Base-by-base conservation (phyloP, 2,888 invertebrate genomes). In the Nomada hirtipes region DNA sequence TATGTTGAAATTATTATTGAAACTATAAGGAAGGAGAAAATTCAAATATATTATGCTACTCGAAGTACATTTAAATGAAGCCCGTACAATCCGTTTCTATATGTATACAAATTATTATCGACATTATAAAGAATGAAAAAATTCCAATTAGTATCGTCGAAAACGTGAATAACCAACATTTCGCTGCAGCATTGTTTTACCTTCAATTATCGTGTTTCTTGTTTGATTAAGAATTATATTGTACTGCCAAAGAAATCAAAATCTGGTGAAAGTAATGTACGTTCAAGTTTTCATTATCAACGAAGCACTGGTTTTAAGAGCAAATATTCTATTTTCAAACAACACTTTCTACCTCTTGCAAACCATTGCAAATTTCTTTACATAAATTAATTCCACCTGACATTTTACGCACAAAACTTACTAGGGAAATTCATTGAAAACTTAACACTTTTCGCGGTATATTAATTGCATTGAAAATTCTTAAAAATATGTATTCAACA, bases 251-350 rank as follows among this genome's bases (percentile, higher is more conserved):
- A n/a, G 53, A 68, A 36, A 20, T 68, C 10, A 23, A 20, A 42
- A 23, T 15, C 67, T 65, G 15, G 73, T 73, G 73, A 73, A 73
- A 65, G 67, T 50, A 13, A 13, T 47, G 11, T 36, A 11, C 44
- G 15, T 50, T n/a, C 23, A 11, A 59, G 67, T 67, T 67, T 50
- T 13, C 36, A 50, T 67, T 13, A 26, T 44, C 11, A 47, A n/a
- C 59, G 50, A 47, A 11, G 0, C 50, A 23, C 9, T 15, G 50
- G 42, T 42, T 59, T 67, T 18, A 15, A 36, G 23, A 59, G 42
- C 13, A 23, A 18, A 74, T 65, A 59, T n/a, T 20, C 7, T 13
- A 29, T 26, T 10, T n/a, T 10, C 15, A 13, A 11, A 20, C 55
- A 2, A 65, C 36, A 73, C 47, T 57, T 50, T 74, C 59, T 47